Base-by-base conservation (phyloP, 2,797 vertebrate species). In the Periparus ater region DNA sequence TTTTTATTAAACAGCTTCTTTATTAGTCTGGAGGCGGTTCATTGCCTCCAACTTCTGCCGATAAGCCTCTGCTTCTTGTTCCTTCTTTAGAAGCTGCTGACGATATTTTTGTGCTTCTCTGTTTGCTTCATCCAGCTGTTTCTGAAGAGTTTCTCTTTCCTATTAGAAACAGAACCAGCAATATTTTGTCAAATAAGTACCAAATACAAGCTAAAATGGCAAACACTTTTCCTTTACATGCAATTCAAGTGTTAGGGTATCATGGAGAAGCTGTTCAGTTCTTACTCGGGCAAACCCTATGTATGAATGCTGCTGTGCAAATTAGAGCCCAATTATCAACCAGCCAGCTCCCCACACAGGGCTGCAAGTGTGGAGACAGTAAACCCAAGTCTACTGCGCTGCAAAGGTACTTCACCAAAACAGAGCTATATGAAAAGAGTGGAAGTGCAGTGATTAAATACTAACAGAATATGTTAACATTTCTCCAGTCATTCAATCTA, bases 31-130 rank as follows among this genome's bases (percentile, higher is more conserved):
- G 79, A 98, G 98, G 77, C 98, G 98, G 51, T 98, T 98, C 97
- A 99, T 98, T n/a, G 98, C 98, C 97, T 99, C 98, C 94, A 99
- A 96, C 89, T 98, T 98, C 98, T 98, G 98, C 87, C 98, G 97
- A 96, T 98, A 99, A 38, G 98, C 98, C 82, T 99, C 98, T 27
- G 98, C 98, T 94, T 99, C 98, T 97, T 98, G 98, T 30, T 99
- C 98, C 93, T 99, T 99, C 97, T 98, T 98, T 84, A 98, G 92
- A 89, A 99, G 98, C 93, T 99, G 98, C 95, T 98, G 98, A 42
- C 98, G 97, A 2, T 99, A 99, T 75, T 98, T 99, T 95, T 99
- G 98, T 34, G 98, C 98, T 97, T 99, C 98, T 81, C 98, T 97
- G 88, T 99, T 99, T 60, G 98, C 98, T 95, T 99, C 98, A 95